Evolutionary conservation across 2,113 vertebrate species (phyloP).

Genomic region (human (Homo sapiens)): GRCh38 chr4:84486501-84487000

Average conservation of each 20-base stretch:
- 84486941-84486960: neutral
- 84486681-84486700: neutral
- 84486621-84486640: neutral
- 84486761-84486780: conserved; percentile 13
- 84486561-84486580: neutral
- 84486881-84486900: neutral
- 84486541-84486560: neutral
- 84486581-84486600: neutral
- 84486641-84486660: neutral
- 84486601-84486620: neutral
- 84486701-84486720: neutral
- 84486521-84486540: neutral
- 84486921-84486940: neutral
- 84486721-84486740: neutral
- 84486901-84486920: neutral
- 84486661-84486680: conserved; percentile 3
- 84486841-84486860: neutral
- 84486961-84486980: neutral
- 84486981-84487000: neutral
- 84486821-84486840: neutral
- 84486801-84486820: conserved; percentile 9
- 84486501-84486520: neutral
- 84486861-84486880: neutral
- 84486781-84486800: conserved; percentile 14
- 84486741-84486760: neutral